Base-by-base conservation (phyloP, 2,888 invertebrate species). In the Hydrotaea cyrtoneurina region DNA sequence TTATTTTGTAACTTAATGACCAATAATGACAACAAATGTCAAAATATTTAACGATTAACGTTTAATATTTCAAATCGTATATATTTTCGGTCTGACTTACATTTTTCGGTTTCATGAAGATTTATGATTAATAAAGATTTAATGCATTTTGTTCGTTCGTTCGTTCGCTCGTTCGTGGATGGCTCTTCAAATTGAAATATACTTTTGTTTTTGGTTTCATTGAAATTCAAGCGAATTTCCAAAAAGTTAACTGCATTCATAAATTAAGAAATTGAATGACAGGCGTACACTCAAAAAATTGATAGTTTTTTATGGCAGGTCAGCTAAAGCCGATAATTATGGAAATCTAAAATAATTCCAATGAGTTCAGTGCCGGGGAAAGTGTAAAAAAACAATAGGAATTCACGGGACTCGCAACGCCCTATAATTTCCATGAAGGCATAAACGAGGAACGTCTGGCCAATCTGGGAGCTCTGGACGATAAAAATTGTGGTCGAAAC, bases 21-120 rank as follows among this genome's bases (percentile, higher is more conserved):
- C 85, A 85, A 85, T 85, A 85, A 85, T 85, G 85, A 85, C 85
- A 85, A 85, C 31, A 82, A 79, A 82, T 82, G 85, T 85, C 85
- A 85, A 85, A 85, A 85, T 85, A 85, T 85, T 85, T 82, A 82
- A 85, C 81, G 81, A 76, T 79, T 73, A 53, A 85, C 75, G 57
- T 78, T 78, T 21, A 53, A 50, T 17, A 31, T 66, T 53, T 57
- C 23, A 26, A 72, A 55, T 31, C 71, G 62, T 78, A 75, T 50
- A 79, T 81, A 72, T 79, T 50, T 75, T 69, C 17, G 39, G 53
- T 36, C 50, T 2, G 39, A 39, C 39, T 39, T 72, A 36, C 59
- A 50, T 59, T 39, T 59, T 39, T 39, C 31, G 23, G 59, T 46
- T 39, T 50, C 43, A 77, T 39, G n/a, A 69, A 81, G 79, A 85